Base-by-base conservation (phyloP, 2,113 vertebrate species). In the Prionailurus viverrinus region DNA sequence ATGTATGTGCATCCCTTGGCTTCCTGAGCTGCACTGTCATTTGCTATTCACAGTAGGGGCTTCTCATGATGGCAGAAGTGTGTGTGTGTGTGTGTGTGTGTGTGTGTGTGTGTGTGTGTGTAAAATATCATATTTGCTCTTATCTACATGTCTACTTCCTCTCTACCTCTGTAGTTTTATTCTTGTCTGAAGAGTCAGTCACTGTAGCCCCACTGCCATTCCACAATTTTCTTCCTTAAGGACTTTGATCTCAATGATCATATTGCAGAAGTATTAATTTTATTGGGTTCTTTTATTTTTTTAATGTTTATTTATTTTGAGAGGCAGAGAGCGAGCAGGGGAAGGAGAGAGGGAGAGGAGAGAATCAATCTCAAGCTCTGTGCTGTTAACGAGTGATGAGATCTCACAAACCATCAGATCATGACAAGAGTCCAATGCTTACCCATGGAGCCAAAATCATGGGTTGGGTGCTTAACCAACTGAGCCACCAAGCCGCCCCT, bases 261-360 rank as follows among this genome's bases (percentile, higher is more conserved):
- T 63, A 23, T 14, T 95, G 53, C 51, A 71, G 73, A 85, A 63
- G 41, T 63, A 23, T 0, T 25, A n/a, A 53, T 86, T 73, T 63
- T 53, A 66, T 66, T 80, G 36, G 39, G 19, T 74, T 83, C 33
- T 76, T 93, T 92, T 48, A 95, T 74, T 90, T 27, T 27, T 93
- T 92, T 48, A 95, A 36, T 18, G 58, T 23, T 19, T 23, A 61
- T 61, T 61, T 61, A 61, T 61, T 61, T 61, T 61, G 58, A 61
- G 55, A 58, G 16, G 19, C 55, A 19, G 58, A 58, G 55, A 58
- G 55, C 7, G 8, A 61, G 21, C 7, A 61, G 58, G 21, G 21
- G 58, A 61, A 61, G 58, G 58, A 23, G 21, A 23, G 21, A 61
- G 19, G 21, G 21, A 61, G 21, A 61, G 58, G 58, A 61, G 21